Percentiles rank a stretch among this genome's conserved stretches.
phyloP scores from a whole-genome alignment of 2,113 vertebrate species.

The Anhinga anhinga region DNA sequence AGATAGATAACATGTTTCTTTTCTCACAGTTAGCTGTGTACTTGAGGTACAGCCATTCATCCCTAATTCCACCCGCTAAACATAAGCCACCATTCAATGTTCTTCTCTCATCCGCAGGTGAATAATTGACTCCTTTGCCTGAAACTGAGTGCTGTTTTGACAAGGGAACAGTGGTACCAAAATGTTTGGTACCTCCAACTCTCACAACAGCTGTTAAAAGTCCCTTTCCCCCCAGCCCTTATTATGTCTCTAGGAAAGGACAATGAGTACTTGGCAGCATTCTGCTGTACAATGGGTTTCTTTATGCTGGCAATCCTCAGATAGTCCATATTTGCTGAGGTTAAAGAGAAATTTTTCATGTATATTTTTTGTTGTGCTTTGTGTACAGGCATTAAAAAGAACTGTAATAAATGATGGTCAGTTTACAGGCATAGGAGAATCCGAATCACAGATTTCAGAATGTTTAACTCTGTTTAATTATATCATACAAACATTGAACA shows the following conservation, averaged over 20 bases:
- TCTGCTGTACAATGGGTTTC: neutral
- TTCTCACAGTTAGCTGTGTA: neutral
- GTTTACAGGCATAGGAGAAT: neutral
- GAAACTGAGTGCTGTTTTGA: neutral
- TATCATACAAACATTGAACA: neutral
- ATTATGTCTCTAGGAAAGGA: neutral
- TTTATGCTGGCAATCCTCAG: neutral
- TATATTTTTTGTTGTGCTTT: neutral
- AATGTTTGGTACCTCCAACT: neutral
- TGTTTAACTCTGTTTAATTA: neutral
- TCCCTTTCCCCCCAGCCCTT: rapidly evolving
- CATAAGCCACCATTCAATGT: rapidly evolving
- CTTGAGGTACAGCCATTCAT: neutral
- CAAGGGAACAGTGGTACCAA: neutral
- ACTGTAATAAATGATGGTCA: neutral
- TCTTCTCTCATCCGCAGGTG: neutral
- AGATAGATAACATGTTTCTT: neutral
- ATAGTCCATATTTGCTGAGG: neutral
- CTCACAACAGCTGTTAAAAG: neutral
- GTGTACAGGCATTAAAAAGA: neutral
- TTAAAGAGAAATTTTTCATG: neutral
- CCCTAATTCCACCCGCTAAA: neutral
- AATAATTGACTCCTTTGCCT: neutral
- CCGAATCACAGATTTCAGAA: neutral
- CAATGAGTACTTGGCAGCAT: neutral